Base-by-base conservation (phyloP, 64 coral and sea anemone genomes). In the Hydrozoanthus tunicans region DNA sequence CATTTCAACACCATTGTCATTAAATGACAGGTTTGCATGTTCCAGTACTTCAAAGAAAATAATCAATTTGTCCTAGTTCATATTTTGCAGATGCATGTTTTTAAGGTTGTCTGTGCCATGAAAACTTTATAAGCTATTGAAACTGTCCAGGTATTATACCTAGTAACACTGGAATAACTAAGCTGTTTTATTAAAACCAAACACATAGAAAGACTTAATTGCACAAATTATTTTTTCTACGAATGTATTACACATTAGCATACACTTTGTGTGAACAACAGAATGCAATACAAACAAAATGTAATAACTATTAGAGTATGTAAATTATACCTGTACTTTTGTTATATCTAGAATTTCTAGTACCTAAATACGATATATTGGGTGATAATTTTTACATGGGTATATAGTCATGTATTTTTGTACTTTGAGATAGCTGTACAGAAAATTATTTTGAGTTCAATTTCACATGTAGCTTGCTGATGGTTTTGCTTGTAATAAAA, bases 401-500 rank as follows among this genome's bases (percentile, higher is more conserved):
- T 66, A 17, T 66, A 66, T 4, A 66, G 64, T 66, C 17, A 17
- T 68, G 56, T 70, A 84, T 64, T 85, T 85, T 85, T 66, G 64
- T 15, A 4, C 1, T 17, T 66, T 66, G 13, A 59, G n/a, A 62
- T 51, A 76, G 53, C 25, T 59, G 24, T 73, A 7, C 2, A 62
- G 24, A 65, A 62, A 73, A 25, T 26, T 73, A 8, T 58, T 73
- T 73, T 32, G 23, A 74, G 24, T 72, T 20, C 4, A 65, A 3
- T 88, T 51, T 85, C 53, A 56, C 64, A 85, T 51, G 17, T 57
- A 65, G 10, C 0, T 64, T 53, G 80, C 52, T 10, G 70, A 56
- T 20, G 23, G 11, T 71, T 13, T 73, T 59, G 56, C 56, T 88
- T 75, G 25, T 54, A 88, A 88, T 88, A 88, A 88, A 88, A 73